Evolutionary conservation across 2,797 vertebrate genomes (phyloP).

Genomic region (Sebastolobus altivelis): DNA sequence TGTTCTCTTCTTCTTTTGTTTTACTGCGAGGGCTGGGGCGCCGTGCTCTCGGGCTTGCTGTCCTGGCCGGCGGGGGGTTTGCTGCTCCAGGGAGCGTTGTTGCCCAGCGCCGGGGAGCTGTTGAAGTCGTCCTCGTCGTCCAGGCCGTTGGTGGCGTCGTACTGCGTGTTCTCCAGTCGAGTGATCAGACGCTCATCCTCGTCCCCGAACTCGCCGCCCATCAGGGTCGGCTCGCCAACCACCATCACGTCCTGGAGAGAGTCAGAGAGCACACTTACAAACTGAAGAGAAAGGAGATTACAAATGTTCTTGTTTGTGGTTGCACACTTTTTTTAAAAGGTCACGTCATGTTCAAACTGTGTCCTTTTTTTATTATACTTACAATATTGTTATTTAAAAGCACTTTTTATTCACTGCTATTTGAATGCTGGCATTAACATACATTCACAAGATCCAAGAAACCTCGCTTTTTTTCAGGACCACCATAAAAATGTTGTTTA

Average conservation of each 20-base stretch:
- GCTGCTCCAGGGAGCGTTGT: slow-evolving; percentile 96
- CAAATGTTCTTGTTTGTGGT: neutral
- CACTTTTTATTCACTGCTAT: neutral
- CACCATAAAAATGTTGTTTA: neutral
- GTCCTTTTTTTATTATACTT: neutral
- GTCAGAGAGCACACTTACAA: slow-evolving; percentile 1
- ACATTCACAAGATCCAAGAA: neutral
- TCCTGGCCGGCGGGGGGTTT: slow-evolving; percentile 94
- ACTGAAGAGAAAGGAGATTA: neutral
- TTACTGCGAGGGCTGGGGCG: slow-evolving; percentile 95
- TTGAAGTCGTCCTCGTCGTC: slow-evolving; percentile 99
- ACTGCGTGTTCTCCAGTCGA: slow-evolving; percentile 99
- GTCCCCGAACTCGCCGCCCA: slow-evolving; percentile 98
- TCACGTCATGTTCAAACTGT: neutral
- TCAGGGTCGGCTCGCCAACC: slow-evolving; percentile 97
- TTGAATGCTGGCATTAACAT: neutral
- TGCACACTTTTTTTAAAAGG: slow-evolving; percentile 17
- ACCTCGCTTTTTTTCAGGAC: neutral
- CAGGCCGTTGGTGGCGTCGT: slow-evolving; percentile 98
- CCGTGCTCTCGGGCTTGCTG: slow-evolving; percentile 95
- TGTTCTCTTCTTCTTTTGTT: slow-evolving; percentile 45
- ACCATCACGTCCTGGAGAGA: slow-evolving; percentile 96
- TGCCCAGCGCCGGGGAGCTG: slow-evolving; percentile 94
- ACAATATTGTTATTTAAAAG: neutral
- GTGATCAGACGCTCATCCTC: slow-evolving; percentile 99